Evolutionary conservation across 2,888 invertebrate species (phyloP), one percentile per base, ranked within the genome.

Genomic region (Azorinus chamasolen): DNA sequence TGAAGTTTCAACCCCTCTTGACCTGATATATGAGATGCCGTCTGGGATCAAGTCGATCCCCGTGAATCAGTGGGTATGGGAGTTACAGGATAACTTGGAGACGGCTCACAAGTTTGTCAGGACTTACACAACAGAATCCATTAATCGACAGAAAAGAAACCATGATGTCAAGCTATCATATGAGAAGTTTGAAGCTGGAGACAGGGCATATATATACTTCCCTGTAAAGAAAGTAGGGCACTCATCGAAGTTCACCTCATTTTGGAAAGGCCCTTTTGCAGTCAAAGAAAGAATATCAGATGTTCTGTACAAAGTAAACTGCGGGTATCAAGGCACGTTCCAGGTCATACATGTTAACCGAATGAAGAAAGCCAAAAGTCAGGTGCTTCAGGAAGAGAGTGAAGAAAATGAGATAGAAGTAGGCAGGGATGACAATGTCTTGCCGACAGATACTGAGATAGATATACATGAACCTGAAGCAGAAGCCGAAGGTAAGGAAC

Each of bases 11-110:
- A 24, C 57, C 3, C 65, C 76, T 8, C 20, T 64, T 20, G 59
- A 76, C 22, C 14, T 71, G 1, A 27, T 59, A 14, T 55, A 20
- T 27, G 43, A 43, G 16, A 45, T 45, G 16, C n/a, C 16, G 18
- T n/a, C n/a, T n/a, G n/a, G n/a, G n/a, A 12, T 64, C 12, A 75
- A 69, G 32, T 6, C 50, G 2, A 64, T 78, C 22, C 82, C 78
- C 5, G 12, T 18, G 2, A 53, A 41, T 51, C 46, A 53, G 32
- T 76, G 76, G 70, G 76, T 71, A 3, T 83, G 74, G 79, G 73
- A 75, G 50, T 16, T 83, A 24, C 25, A 69, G 48, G 79, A 79
- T 12, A 32, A 32, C 39, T 37, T 83, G 32, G 73, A 73, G 45
- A 37, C 27, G 12, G 65, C 71, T 5, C 58, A 76, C 48, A 4